Conservation (phyloP, 2,113 vertebrate species). For the Megaceryle maxima region DNA sequence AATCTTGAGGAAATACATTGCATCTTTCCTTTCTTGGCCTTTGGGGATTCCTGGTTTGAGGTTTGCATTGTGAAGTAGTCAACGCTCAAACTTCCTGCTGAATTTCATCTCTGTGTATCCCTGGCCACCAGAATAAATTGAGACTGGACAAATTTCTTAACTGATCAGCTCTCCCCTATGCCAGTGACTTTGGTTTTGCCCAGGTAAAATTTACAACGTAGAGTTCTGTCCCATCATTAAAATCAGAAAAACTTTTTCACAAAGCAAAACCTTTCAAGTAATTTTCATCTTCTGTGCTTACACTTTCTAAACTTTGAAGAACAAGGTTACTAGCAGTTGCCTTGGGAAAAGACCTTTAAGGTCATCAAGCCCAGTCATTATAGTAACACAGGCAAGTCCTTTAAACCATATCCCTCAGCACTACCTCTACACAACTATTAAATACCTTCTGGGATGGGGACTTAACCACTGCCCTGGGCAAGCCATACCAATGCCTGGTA, state of each 20-base stretch:
- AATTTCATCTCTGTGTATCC: not conserved
- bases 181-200: not conserved
- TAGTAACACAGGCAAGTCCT: no score
- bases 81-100: not conserved
- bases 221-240: not conserved
- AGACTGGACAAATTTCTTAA: not conserved
- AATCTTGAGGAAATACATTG: not conserved
- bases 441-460: no score
- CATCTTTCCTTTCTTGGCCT: not conserved
- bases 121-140: not conserved
- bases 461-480: no score
- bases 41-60: not conserved
- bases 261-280: not conserved
- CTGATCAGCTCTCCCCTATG: not conserved
- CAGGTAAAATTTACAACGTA: no score
- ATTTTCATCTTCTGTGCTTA: not conserved
- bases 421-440: no score
- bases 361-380: no score
- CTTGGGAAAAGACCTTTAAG: not conserved
- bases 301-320: not conserved
- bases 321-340: not conserved
- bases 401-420: no score
- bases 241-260: not conserved
- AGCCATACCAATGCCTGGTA: no score
- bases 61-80: not conserved